phyloP scores from a whole-genome alignment of 2,888 invertebrate genomes.

The Drosophila fulvimacula region DNA sequence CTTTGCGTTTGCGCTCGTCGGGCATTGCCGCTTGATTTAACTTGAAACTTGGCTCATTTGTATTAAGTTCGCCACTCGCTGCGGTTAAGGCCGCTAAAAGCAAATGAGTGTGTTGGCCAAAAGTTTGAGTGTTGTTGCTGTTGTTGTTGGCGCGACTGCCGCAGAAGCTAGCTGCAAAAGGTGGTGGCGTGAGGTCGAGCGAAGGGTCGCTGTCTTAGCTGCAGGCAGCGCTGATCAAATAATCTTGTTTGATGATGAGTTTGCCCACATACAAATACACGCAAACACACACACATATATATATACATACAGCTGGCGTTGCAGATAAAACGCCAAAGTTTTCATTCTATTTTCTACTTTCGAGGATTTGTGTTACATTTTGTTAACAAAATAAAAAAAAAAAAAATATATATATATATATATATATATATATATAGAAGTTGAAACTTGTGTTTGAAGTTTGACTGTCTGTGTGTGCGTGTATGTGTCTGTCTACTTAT shows the following conservation, averaged over 20 bases:
- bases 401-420: neutral
- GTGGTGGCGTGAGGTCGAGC: neutral
- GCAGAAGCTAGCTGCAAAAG: neutral
- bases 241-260: constrained; percentile 80
- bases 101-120: constrained; percentile 74
- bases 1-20: constrained; percentile 38
- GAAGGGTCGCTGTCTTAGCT: constrained; percentile 49
- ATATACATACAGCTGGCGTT: constrained; percentile 46
- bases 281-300: constrained; percentile 22
- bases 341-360: constrained; percentile 79
- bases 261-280: constrained; percentile 56
- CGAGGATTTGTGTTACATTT: constrained; percentile 76
- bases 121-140: constrained; percentile 50
- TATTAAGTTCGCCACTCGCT: constrained; percentile 71
- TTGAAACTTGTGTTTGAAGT: constrained; percentile 68
- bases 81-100: constrained; percentile 65
- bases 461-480: constrained; percentile 14
- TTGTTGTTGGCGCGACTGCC: constrained; percentile 16
- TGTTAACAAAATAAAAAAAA: constrained; percentile 49
- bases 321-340: constrained; percentile 71
- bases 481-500: neutral
- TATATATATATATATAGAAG: constrained; percentile 38
- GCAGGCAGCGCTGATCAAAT: constrained; percentile 73
- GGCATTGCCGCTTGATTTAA: constrained; percentile 74
- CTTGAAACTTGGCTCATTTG: constrained; percentile 78